Evolutionary conservation across 2,888 invertebrate genomes (phyloP), one percentile per base, ranked within the genome.

Genomic region (Adelognathus sp.): DNA sequence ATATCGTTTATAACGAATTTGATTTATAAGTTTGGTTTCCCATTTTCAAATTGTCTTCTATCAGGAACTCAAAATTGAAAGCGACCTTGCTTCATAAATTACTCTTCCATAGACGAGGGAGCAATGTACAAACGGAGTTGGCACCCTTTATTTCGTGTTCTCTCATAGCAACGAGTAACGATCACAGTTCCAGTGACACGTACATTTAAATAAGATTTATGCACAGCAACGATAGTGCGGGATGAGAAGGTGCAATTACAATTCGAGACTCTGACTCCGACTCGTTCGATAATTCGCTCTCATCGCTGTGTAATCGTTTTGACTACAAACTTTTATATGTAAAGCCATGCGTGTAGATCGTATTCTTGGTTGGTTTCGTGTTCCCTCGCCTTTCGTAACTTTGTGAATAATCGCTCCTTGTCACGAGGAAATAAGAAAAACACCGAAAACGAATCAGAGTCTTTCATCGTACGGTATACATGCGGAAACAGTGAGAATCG

Each of bases 351-450:
- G 9, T 61, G 16, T 52, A 16, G 6, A 46, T 44, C 27, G 18
- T 54, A 29, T 21, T 18, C 33, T 11, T 41, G n/a, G 39, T 27
- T n/a, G 39, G 36, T 44, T 7, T 63, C 54, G 29, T 58, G 63
- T 63, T 73, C 56, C 56, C 69, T 74, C 80, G 74, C 74, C 76
- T 58, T 72, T 80, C 61, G 69, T 72, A 80, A 79, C 46, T 46
- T n/a, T 29, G 66, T 24, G 60, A 79, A 69, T 85, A 84, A 86
- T 82, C 77, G 82, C 70, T 78, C 61, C 79, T 82, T 80, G 83
- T 83, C 85, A 85, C 86, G 83, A 81, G 61, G 18, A 63, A 69
- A 54, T 31, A 46, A 61, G 56, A 27, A 7, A 24, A 52, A 21
- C 36, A 6, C 21, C n/a, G 56, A 61, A 31, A 6, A 11, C 24